A percentile compares a stretch with the other conserved stretches of the same genome.
Conservation (phyloP, 2,888 invertebrate species). For the Noctua comes region DNA sequence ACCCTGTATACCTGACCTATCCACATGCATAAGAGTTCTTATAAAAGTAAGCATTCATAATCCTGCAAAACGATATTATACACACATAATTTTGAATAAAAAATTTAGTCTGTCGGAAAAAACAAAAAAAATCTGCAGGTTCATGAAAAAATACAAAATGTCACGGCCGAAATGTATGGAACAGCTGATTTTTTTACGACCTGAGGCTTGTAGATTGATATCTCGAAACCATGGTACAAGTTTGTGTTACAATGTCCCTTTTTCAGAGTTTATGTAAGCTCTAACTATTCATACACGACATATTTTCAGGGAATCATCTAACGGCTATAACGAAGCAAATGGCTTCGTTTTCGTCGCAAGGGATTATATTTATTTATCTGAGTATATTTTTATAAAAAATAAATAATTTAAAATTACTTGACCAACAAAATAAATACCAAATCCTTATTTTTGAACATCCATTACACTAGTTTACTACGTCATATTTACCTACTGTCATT, state of each 20-base stretch:
- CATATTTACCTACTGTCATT: no score
- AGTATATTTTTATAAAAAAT: no score
- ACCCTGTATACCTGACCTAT: conserved; percentile 43
- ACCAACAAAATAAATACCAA: no score
- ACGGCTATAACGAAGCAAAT: no score
- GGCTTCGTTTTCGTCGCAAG: no score
- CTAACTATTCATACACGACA: no score
- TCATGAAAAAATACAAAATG: neutral
- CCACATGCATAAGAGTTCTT: neutral
- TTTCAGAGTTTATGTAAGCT: neutral
- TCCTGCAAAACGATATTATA: neutral
- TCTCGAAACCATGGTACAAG: neutral
- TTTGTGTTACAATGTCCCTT: neutral
- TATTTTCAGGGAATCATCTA: no score
- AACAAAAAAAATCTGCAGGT: neutral
- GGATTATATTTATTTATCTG: no score
- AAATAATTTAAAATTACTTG: no score
- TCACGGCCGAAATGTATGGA: neutral
- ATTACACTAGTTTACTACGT: no score
- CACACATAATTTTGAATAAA: neutral
- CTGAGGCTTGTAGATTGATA: neutral
- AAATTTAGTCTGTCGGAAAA: neutral
- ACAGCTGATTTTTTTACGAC: neutral
- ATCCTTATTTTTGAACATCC: no score
- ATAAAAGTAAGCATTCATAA: neutral